Evolutionary conservation across 2,888 invertebrate genomes (phyloP), one percentile per base, ranked within the genome.

Genomic region (Orgyia antiqua): DNA sequence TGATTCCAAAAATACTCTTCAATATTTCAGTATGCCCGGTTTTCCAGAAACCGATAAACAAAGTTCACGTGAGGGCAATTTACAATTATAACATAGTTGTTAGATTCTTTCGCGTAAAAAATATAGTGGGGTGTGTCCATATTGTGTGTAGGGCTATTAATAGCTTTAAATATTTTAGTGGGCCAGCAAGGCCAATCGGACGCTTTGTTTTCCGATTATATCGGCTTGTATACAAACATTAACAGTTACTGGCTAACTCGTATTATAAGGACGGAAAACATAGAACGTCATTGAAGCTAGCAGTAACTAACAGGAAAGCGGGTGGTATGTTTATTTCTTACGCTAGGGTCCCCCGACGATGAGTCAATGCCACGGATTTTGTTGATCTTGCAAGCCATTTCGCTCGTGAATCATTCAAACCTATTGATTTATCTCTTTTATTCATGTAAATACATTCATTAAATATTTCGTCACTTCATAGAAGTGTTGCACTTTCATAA

Each of bases 121-220:
- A 33, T 36, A 39, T 26, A 24, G 39, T 41, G 41, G 38, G 36
- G 42, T 41, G 26, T 40, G 15, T 4, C 6, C 15, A 6, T 4
- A 4, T 6, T 4, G 15, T 15, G 15, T 6, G 15, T 15, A 6
- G 15, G 4, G 15, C 31, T 44, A 41, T 45, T 45, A 50, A 45
- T 42, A 38, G 39, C 26, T 40, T 45, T 31, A 44, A 45, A 52
- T 46, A 48, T 48, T 52, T 45, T 36, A 46, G 55, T 51, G 40
- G 44, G 38, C 52, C 52, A 57, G 36, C 50, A 53, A 60, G 59
- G 54, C 49, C 45, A 48, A 18, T 29, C n/a, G n/a, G n/a, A n/a
- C n/a, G n/a, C n/a, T n/a, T n/a, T n/a, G n/a, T 41, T 39, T 33
- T 31, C 28, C 31, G 31, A 36, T 29, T 42, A 42, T 42, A 49